Conservation (phyloP, 2,113 vertebrate genomes). For the Oophaga pumilio region DNA sequence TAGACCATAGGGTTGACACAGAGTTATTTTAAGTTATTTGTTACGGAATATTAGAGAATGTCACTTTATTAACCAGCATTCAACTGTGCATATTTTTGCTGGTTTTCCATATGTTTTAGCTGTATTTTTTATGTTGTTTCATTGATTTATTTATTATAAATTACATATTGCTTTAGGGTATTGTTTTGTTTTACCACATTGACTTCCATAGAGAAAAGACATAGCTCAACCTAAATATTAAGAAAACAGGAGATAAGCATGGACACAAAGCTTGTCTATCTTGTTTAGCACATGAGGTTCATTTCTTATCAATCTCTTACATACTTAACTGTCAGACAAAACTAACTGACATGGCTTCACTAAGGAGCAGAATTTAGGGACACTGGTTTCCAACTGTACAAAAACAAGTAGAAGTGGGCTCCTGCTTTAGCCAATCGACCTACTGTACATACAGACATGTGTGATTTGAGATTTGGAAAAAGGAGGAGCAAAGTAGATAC, state of each 20-base stretch:
- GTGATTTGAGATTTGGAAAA: neutral
- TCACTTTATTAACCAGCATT: neutral
- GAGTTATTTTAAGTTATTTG: too few species aligned
- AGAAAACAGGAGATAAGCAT: neutral
- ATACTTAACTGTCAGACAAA: neutral
- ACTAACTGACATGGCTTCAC: neutral
- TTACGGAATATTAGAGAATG: neutral
- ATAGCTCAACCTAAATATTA: neutral
- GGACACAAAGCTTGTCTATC: neutral
- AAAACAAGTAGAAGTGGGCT: neutral
- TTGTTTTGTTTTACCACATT: neutral
- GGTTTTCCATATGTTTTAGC: neutral
- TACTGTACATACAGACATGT: neutral
- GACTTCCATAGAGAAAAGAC: neutral
- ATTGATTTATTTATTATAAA: neutral
- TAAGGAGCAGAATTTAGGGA: neutral
- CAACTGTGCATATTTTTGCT: neutral
- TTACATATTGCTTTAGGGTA: neutral
- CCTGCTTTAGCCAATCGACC: neutral
- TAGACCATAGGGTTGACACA: neutral
- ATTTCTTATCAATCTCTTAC: neutral
- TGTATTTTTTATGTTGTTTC: neutral
- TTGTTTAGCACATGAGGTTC: neutral
- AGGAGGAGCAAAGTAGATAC: neutral
- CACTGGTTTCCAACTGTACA: neutral